Conservation (phyloP, 2,113 vertebrate species). For the Lophius piscatorius region DNA sequence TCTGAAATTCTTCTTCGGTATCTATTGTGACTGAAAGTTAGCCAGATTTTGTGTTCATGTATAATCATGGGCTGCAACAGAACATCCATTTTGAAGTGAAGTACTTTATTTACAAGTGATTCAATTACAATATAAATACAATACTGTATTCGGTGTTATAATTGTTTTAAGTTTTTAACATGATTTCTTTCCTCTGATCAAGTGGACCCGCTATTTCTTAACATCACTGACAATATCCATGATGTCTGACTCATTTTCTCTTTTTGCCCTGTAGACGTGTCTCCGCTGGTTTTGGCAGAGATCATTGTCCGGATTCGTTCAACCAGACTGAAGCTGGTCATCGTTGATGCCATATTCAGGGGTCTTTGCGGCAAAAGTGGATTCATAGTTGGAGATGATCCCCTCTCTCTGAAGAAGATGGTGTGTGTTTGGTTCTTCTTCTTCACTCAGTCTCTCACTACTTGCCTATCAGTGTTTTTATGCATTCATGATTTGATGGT, state of each 20-base stretch:
- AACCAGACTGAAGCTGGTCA: constrained; percentile 86
- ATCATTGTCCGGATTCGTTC: constrained; percentile 85
- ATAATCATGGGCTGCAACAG: too few relatives aligned
- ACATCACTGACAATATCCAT: not conserved
- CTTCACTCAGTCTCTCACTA: not conserved
- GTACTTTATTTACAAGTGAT: too few relatives aligned
- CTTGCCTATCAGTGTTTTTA: not conserved
- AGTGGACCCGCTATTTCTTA: not conserved
- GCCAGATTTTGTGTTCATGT: too few relatives aligned
- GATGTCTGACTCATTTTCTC: not conserved
- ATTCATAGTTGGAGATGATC: constrained; percentile 72
- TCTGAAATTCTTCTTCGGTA: too few relatives aligned
- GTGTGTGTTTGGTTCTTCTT: constrained; percentile 42
- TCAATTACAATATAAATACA: too few relatives aligned
- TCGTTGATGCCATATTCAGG: constrained; percentile 88
- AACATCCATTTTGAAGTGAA: too few relatives aligned
- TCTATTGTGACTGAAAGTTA: too few relatives aligned
- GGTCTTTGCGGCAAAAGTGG: constrained; percentile 82
- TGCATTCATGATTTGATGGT: not conserved
- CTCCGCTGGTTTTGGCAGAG: constrained; percentile 73
- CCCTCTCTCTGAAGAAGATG: constrained; percentile 88
- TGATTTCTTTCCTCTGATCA: not conserved
- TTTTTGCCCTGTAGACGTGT: constrained; percentile 78
- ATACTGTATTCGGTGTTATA: too few relatives aligned
- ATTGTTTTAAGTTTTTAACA: too few relatives aligned